These are phyloP conservation scores for Ranitomeya imitator DNA, from an alignment of 2,113 vertebrate species.

Conservation along the genomic window DNA sequence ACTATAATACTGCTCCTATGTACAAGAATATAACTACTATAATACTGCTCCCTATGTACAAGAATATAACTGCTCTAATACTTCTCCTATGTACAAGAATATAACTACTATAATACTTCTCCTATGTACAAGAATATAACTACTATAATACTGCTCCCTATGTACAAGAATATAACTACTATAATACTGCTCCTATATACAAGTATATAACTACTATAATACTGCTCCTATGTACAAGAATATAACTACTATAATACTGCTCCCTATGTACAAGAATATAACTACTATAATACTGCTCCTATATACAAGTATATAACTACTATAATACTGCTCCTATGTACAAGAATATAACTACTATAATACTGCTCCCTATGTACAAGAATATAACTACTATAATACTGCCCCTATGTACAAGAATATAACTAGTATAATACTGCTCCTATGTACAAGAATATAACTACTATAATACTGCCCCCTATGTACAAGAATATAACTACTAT, in stretches of 20 bases:
- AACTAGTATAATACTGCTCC: too few species aligned
- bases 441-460: background rate
- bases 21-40: background rate
- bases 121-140: too few species aligned
- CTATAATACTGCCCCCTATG: background rate
- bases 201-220: conserved; percentile 14
- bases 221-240: background rate
- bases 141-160: background rate
- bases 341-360: conserved; percentile 16
- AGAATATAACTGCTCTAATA: conserved; percentile 14
- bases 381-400: background rate
- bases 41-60: background rate
- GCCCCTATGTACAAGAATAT: too few species aligned
- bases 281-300: background rate
- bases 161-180: background rate
- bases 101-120: background rate
- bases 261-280: too few species aligned
- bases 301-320: background rate
- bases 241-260: background rate
- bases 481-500: conserved; percentile 16
- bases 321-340: background rate
- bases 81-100: background rate
- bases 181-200: background rate
- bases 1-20: background rate
- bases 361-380: background rate